phyloP scores from a whole-genome alignment of 2,888 invertebrate species.

The Trichacis sp. region DNA sequence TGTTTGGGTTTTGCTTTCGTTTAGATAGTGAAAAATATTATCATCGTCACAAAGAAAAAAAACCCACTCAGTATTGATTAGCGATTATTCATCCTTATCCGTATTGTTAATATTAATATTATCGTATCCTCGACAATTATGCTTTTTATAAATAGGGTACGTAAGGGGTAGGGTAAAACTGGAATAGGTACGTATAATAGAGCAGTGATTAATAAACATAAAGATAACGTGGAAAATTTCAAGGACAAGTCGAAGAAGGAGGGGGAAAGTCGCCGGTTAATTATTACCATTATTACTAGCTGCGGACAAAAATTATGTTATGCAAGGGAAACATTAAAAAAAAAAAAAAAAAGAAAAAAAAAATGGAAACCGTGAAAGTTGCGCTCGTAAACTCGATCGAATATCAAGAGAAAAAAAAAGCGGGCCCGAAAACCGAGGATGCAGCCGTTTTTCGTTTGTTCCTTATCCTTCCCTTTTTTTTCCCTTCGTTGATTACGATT shows the following conservation, averaged over 20 bases:
- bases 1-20: constrained; percentile 30
- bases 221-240: constrained; percentile 38
- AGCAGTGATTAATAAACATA: constrained; percentile 39
- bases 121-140: constrained; percentile 68
- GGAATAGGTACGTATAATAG: constrained; percentile 52
- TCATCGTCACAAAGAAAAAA: constrained; percentile 64
- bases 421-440: constrained; percentile 25
- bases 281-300: constrained; percentile 58
- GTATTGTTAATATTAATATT: constrained; percentile 69
- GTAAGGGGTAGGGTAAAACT: constrained; percentile 52
- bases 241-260: constrained; percentile 36
- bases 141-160: constrained; percentile 67
- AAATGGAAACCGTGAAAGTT: constrained; percentile 52
- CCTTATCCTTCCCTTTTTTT: constrained; percentile 14
- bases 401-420: constrained; percentile 22
- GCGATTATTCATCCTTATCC: constrained; percentile 67
- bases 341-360: constrained; percentile 64
- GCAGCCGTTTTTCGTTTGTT: constrained; percentile 26
- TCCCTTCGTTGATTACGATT: constrained; percentile 39
- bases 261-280: constrained; percentile 47
- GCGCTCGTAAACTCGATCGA: constrained; percentile 18
- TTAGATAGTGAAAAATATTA: constrained; percentile 63
- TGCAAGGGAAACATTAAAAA: constrained; percentile 49
- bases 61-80: constrained; percentile 69
- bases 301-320: constrained; percentile 57